Conservation (phyloP, 2,888 invertebrate species). For the Cantharis flavilabris region DNA sequence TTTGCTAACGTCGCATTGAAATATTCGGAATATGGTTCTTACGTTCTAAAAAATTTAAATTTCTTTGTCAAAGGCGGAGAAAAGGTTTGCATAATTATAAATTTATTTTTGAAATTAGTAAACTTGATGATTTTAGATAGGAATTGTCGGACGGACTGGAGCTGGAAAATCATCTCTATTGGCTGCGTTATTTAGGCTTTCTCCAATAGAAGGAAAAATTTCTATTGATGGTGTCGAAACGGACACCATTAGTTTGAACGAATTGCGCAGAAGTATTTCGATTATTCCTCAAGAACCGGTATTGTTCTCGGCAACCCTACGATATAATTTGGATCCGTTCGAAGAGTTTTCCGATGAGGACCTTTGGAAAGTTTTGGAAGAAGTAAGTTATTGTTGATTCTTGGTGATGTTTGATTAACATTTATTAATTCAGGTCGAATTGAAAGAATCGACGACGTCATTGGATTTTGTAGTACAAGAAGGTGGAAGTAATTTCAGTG, state of each 20-base stretch:
- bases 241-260: conserved; percentile 72
- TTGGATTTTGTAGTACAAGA: conserved; percentile 70
- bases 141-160: conserved; percentile 85
- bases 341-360: conserved; percentile 69
- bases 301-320: conserved; percentile 74
- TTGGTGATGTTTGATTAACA: neutral
- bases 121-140: conserved; percentile 60
- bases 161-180: conserved; percentile 85
- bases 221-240: conserved; percentile 76
- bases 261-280: conserved; percentile 78
- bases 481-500: conserved; percentile 82
- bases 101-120: neutral
- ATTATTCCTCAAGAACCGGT: conserved; percentile 62
- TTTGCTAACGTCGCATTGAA: conserved; percentile 66
- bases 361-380: conserved; percentile 76
- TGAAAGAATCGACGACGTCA: conserved; percentile 70
- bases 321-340: conserved; percentile 85
- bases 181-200: conserved; percentile 80
- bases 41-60: conserved; percentile 70
- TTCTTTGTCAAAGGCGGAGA: conserved; percentile 65
- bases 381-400: conserved; percentile 49
- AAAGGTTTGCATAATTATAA: conserved; percentile 58
- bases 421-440: conserved; percentile 66
- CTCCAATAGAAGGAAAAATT: conserved; percentile 77
- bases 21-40: conserved; percentile 65